Conservation (phyloP, 2,888 invertebrate species). For the Scaptodrosophila latifasciaeformis region DNA sequence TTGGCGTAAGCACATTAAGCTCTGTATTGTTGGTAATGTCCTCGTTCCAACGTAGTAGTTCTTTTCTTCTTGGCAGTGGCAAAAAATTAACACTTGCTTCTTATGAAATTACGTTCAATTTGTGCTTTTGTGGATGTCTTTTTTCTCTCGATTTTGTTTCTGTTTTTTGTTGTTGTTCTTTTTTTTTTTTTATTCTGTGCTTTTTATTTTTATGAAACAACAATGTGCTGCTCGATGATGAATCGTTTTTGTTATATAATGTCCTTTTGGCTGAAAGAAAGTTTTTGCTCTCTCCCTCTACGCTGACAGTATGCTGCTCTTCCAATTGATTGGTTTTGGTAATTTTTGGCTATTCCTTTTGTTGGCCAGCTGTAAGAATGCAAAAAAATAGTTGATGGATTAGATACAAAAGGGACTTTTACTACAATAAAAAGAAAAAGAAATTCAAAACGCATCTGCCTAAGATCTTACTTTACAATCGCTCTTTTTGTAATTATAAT, state of each 20-base stretch:
- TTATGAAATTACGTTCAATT: slow-evolving; percentile 68
- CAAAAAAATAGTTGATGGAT: too few species aligned
- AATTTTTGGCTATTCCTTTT: slow-evolving; percentile 8
- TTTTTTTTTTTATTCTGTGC: slow-evolving; percentile 10
- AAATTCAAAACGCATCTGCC: too few species aligned
- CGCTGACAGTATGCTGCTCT: slow-evolving; percentile 11
- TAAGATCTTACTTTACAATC: too few species aligned
- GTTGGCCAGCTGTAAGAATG: slow-evolving; percentile 22
- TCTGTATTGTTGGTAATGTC: slow-evolving; percentile 22
- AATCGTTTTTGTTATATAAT: slow-evolving; percentile 44
- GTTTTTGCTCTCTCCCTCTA: slow-evolving; percentile 2
- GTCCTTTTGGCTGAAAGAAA: slow-evolving; percentile 30
- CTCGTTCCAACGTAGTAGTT: slow-evolving; percentile 6
- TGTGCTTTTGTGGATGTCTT: slow-evolving; percentile 36
- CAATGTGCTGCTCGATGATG: slow-evolving; percentile 44
- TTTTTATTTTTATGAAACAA: slow-evolving; percentile 21
- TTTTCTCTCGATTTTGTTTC: slow-evolving; percentile 7
- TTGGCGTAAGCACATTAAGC: slow-evolving; percentile 57
- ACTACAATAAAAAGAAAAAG: too few species aligned
- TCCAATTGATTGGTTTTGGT: slow-evolving; percentile 14
- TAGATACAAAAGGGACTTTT: too few species aligned
- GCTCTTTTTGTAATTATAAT: too few species aligned
- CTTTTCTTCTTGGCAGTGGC: slow-evolving; percentile 25
- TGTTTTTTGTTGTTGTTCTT: slow-evolving; percentile 8
- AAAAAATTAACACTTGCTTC: slow-evolving; percentile 68